Evolutionary conservation across 2,113 vertebrate genomes (phyloP).

Genomic region (Paratilapia polleni): DNA sequence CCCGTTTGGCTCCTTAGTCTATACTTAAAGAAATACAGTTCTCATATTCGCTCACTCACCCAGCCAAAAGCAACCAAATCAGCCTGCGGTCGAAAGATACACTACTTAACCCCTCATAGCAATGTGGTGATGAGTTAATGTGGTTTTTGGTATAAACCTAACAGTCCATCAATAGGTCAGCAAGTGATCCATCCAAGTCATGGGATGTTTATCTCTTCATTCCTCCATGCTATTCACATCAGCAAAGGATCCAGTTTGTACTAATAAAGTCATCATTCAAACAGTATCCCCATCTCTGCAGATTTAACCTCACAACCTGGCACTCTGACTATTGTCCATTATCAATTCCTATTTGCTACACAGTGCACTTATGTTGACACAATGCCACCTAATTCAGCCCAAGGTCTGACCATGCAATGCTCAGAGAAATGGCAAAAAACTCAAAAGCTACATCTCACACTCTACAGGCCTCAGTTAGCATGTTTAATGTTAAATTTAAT

Average conservation of each 20-base stretch:
- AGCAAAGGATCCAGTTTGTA: not conserved
- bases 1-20: constrained; percentile 51
- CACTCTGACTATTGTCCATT: not conserved
- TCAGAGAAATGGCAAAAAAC: not conserved
- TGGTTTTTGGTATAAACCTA: constrained; percentile 4
- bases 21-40: constrained; percentile 58
- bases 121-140: constrained; percentile 39
- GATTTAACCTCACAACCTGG: not conserved
- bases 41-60: constrained; percentile 39
- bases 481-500: not conserved
- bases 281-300: not conserved
- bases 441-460: not conserved
- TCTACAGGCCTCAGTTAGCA: not conserved
- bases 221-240: not conserved
- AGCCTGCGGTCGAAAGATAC: constrained; percentile 45
- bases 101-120: constrained; percentile 53
- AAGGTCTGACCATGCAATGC: not conserved
- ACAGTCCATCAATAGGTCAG: constrained; percentile 25
- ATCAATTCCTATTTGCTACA: not conserved
- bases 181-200: constrained; percentile 22
- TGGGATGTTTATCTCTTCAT: constrained; percentile 5
- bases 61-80: constrained; percentile 56
- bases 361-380: no score
- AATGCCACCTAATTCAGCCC: no score
- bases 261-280: not conserved